Base-by-base conservation (phyloP, 1,140 invertebrate genomes). In the Drosophila pseudoananassae region DNA sequence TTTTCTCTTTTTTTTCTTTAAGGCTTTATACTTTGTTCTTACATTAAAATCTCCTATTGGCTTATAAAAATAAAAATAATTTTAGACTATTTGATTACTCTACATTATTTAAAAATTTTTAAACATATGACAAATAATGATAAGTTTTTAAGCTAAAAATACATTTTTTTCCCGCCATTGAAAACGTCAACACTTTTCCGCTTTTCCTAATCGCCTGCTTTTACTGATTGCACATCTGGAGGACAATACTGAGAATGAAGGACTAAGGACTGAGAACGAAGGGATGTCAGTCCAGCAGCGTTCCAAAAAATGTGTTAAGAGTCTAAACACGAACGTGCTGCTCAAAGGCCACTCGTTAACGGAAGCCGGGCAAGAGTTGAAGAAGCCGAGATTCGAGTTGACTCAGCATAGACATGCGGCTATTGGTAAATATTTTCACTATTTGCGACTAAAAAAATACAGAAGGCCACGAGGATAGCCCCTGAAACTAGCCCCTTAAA, bases 331-430 rank as follows among this genome's bases (percentile, higher is more conserved):
- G 81, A 85, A 85, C 81, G 81, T 85, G 81, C 81, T 47, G 82
- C 82, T 85, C 81, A 85, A 85, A 85, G 82, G 81, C 81, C 81
- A 85, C 81, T 85, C 81, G 81, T 85, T 85, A 85, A 79, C 66
- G 52, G 59, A 61, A 63, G 56, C 58, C 47, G 31, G 29, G 33
- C 43, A 54, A 52, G 36, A 63, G 29, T 27, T 29, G 49, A 29
- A 14, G 17, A 20, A 23, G 23, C 15, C 10, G 17, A 17, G 23
- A 33, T 17, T 4, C 4, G 29, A 20, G 27, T 12, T 56, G 68
- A 78, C 33, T 72, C 57, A 63, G 70, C 76, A 81, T 56, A 53
- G 54, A 36, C 33, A 29, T 10, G 27, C 59, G 56, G 66, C 43
- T 74, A 87, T 87, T 81, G 82, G 73, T 75, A 87, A 85, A 85